Evolutionary conservation across 2,888 invertebrate species (phyloP).

Genomic region (Drosophila mayaguana): DNA sequence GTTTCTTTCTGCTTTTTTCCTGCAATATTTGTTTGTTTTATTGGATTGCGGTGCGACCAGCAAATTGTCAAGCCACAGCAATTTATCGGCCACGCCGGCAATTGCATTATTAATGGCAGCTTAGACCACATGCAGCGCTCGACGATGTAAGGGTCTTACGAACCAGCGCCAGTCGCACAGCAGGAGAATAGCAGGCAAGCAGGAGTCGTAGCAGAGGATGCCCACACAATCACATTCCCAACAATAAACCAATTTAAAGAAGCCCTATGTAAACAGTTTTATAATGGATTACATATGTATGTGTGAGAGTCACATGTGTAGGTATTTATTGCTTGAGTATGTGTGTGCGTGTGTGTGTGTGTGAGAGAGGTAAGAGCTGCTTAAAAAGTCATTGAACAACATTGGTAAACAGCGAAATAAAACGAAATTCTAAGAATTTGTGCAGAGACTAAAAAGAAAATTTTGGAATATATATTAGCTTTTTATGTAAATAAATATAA

Average conservation of each 20-base stretch:
- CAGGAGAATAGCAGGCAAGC: neutral
- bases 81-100: conserved; percentile 69
- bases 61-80: conserved; percentile 70
- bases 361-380: conserved; percentile 4
- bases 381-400: conserved; percentile 13
- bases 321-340: neutral
- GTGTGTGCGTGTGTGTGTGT: conserved; percentile 3
- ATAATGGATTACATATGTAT: conserved; percentile 69
- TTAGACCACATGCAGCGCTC: conserved; percentile 60
- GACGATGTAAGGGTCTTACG: conserved; percentile 37
- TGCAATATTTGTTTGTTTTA: conserved; percentile 20
- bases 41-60: conserved; percentile 54
- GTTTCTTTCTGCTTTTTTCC: neutral
- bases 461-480: neutral
- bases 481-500: too few species aligned
- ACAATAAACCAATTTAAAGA: conserved; percentile 80
- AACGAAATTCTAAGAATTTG: neutral
- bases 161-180: neutral
- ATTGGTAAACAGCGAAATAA: neutral
- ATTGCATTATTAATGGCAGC: conserved; percentile 75
- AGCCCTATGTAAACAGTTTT: conserved; percentile 76
- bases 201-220: neutral
- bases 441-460: neutral
- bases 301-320: conserved; percentile 10
- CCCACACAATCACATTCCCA: conserved; percentile 31